Base-by-base conservation (phyloP, 2,888 invertebrate species). In the Drosophila paucipuncta region DNA sequence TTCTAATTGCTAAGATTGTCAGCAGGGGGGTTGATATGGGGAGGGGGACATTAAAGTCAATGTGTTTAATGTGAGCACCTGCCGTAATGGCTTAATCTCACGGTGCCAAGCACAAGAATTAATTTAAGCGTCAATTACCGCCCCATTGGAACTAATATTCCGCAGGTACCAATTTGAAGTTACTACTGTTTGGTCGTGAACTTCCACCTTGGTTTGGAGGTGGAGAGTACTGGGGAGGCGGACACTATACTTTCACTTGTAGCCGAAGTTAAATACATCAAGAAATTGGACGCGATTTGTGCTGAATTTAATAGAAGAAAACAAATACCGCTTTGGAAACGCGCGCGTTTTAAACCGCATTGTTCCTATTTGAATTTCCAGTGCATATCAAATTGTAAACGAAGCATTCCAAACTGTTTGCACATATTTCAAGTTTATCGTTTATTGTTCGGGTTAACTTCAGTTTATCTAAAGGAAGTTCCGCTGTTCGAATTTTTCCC, bases 171-270 rank as follows among this genome's bases (percentile, higher is more conserved):
- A 22, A 22, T 22, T 22, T 22, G 22, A 22, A 22, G 22, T 22
- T 22, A 22, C 22, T 22, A 22, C 22, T 22, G 22, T 22, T 22
- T 22, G 22, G 22, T 22, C 22, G 22, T 22, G 22, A 22, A 22
- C 22, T 22, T 22, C 22, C 22, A 22, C 22, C 22, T 22, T 22
- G 22, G 22, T 22, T 22, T 22, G 22, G 22, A 22, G 22, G 22
- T 22, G 22, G 22, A 22, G 22, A 22, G 22, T 22, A 22, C 22
- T 10, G 6, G 18, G 35, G 28, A 6, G n/a, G 22, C 37, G 31
- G 18, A 16, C 25, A 55, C 41, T 63, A 49, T 53, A 70, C 76
- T 78, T 80, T 80, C 80, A 76, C 77, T 58, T 63, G 31, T 37
- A 53, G 47, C 28, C 50, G 47, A 58, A 37, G 53, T 35, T 43